phyloP scores from a whole-genome alignment of 2,888 invertebrate species.

The Vanessa cardui region DNA sequence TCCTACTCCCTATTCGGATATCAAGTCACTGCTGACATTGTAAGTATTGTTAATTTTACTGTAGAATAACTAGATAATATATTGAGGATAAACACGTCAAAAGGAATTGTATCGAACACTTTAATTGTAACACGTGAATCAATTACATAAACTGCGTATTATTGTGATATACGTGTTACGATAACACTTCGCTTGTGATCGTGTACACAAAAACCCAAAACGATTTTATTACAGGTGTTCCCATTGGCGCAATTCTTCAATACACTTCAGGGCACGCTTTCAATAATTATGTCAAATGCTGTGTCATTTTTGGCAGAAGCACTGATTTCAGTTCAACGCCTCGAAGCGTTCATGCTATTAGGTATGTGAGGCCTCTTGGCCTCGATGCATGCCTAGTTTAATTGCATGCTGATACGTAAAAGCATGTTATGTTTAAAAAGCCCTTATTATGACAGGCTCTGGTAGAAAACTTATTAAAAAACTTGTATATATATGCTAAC shows the following conservation, averaged over 20 bases:
- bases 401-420: conserved; percentile 43
- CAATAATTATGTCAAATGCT: conserved; percentile 84
- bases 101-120: conserved; percentile 6
- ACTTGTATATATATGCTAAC: too few relatives aligned
- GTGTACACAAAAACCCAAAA: conserved; percentile 23
- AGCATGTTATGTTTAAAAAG: conserved; percentile 46
- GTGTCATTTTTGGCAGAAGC: conserved; percentile 84
- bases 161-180: conserved; percentile 2
- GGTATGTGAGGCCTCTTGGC: conserved; percentile 64
- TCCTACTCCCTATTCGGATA: conserved; percentile 88
- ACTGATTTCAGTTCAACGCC: conserved; percentile 82
- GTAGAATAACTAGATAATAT: background rate
- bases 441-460: conserved; percentile 56
- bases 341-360: conserved; percentile 83
- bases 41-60: conserved; percentile 53
- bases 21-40: conserved; percentile 80
- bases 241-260: conserved; percentile 86
- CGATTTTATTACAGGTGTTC: conserved; percentile 74
- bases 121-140: conserved; percentile 22
- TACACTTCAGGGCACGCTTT: conserved; percentile 83
- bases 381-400: conserved; percentile 42
- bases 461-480: background rate
- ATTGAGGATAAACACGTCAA: conserved; percentile 13
- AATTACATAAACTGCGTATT: conserved; percentile 8
- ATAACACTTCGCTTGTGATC: background rate